Conservation (phyloP, 30 jellyfish, hydroid and myxozoan genomes). For the Chrysaora quinquecirrha region DNA sequence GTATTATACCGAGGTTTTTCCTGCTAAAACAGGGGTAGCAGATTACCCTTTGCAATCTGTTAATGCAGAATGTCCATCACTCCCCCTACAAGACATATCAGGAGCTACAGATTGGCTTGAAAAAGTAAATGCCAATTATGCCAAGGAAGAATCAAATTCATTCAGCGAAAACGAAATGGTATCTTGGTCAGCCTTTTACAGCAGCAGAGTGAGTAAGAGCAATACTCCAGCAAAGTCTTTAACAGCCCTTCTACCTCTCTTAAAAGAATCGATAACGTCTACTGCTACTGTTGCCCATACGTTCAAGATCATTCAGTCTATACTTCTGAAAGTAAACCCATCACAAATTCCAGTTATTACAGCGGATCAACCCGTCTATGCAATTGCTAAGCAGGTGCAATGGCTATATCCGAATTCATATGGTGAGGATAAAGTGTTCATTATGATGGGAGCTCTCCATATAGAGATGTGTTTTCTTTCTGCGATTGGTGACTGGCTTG, state of each 20-base stretch:
- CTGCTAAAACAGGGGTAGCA: neutral
- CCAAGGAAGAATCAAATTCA: neutral
- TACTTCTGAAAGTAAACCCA: neutral
- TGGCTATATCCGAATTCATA: neutral
- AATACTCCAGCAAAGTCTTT: neutral
- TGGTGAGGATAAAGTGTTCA: neutral
- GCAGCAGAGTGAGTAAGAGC: neutral
- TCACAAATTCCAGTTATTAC: neutral
- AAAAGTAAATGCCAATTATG: neutral
- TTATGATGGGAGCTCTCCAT: neutral
- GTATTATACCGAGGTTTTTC: neutral
- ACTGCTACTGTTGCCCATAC: neutral
- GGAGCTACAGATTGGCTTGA: neutral
- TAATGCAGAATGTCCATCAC: neutral
- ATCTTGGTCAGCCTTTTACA: neutral
- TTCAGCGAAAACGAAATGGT: neutral
- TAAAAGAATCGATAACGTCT: neutral
- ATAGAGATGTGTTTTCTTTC: neutral
- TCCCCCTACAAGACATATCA: neutral
- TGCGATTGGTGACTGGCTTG: constrained; percentile 4
- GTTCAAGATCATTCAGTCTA: neutral
- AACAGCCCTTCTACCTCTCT: neutral
- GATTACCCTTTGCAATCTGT: neutral
- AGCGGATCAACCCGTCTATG: neutral
- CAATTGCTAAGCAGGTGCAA: neutral